Evolutionary conservation across 1,140 invertebrate genomes (phyloP).

Genomic region (Drosophila lowei): DNA sequence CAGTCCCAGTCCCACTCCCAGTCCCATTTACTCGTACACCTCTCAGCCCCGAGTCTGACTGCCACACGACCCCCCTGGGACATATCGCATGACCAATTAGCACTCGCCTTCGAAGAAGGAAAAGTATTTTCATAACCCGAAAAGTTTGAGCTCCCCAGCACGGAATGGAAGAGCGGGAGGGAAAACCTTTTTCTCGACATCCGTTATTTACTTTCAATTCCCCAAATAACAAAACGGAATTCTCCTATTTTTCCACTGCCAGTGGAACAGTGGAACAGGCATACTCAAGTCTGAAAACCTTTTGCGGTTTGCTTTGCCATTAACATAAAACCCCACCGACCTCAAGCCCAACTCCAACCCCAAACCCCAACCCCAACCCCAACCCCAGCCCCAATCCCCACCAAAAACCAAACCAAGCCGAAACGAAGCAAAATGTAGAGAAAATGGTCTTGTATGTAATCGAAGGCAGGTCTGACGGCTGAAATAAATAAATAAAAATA

Average conservation of each 20-base stretch:
- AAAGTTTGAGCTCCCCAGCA: background rate
- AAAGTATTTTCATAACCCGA: conserved; percentile 28
- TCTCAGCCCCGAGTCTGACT: no score
- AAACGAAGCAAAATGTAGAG: conserved; percentile 23
- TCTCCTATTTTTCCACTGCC: conserved; percentile 51
- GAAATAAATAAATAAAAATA: conserved; percentile 52
- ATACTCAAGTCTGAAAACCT: conserved; percentile 9
- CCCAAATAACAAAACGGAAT: conserved; percentile 61
- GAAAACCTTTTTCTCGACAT: conserved; percentile 39
- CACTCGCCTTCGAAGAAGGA: conserved; percentile 12
- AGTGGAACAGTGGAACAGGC: conserved; percentile 1
- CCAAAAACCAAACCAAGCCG: background rate
- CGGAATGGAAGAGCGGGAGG: background rate
- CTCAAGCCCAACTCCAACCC: no score
- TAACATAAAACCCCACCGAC: conserved; percentile 40
- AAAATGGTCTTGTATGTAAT: conserved; percentile 15
- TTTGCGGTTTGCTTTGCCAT: conserved; percentile 42
- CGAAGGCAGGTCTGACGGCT: conserved; percentile 22
- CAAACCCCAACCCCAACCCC: no score
- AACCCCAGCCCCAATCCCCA: no score
- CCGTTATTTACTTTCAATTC: conserved; percentile 75
- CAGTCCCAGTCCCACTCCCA: no score
- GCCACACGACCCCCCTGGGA: background rate
- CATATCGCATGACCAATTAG: conserved; percentile 75
- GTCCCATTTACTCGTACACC: background rate